Conservation (phyloP, 2,113 vertebrate genomes). For the Serinus canaria region DNA sequence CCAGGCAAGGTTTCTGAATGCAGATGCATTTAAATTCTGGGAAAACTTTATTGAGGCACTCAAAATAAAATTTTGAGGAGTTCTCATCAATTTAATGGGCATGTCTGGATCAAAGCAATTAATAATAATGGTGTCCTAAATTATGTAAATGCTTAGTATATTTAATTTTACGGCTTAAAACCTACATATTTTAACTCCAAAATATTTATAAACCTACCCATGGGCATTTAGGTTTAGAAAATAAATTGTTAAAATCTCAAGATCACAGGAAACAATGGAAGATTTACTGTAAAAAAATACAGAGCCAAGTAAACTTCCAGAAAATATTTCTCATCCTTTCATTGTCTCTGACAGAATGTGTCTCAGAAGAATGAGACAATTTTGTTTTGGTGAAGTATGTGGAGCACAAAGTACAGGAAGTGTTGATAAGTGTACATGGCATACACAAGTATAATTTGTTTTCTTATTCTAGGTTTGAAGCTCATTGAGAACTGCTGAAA, state of each 20-base stretch:
- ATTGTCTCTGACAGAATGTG: background rate
- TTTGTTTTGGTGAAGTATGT: background rate
- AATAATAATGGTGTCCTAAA: background rate
- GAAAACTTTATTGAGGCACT: background rate
- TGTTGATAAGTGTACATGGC: background rate
- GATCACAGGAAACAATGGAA: background rate
- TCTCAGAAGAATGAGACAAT: background rate
- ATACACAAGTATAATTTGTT: background rate
- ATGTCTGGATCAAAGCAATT: background rate
- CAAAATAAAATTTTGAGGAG: background rate
- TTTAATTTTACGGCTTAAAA: background rate
- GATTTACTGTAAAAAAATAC: background rate
- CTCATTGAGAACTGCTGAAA: background rate
- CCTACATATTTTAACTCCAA: background rate
- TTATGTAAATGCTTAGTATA: background rate
- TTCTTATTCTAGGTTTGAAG: background rate
- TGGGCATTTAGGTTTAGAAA: background rate
- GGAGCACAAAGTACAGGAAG: background rate
- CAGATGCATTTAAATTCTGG: background rate
- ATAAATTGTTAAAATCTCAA: background rate
- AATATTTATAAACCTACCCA: background rate
- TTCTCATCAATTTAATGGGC: background rate
- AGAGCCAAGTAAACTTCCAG: accelerated
- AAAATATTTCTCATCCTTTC: background rate
- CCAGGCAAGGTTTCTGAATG: background rate